phyloP scores from a whole-genome alignment of 2,113 vertebrate species.

The Phrynosoma platyrhinos region DNA sequence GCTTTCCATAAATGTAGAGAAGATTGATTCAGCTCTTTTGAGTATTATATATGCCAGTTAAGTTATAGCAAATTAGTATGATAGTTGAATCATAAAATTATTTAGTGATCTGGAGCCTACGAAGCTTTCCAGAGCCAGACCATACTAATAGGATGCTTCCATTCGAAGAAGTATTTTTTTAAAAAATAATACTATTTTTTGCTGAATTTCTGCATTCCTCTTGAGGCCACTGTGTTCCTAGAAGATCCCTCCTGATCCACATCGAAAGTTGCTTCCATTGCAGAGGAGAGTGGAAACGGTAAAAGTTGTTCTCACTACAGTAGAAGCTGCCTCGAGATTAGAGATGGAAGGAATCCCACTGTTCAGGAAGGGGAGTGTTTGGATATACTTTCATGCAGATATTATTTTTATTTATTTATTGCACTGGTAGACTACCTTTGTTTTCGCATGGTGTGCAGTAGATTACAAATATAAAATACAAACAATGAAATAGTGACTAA shows the following conservation, averaged over 20 bases:
- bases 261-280: neutral
- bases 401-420: no score
- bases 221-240: no score
- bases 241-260: no score
- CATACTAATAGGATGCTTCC: no score
- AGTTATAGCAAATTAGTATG: neutral
- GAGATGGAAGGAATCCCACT: neutral
- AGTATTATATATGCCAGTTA: neutral
- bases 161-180: no score
- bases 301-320: neutral
- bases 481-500: no score
- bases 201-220: no score
- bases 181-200: no score
- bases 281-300: neutral
- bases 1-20: neutral
- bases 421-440: no score
- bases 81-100: neutral
- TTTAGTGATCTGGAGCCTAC: no score
- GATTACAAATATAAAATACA: neutral
- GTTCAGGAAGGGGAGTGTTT: neutral
- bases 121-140: no score
- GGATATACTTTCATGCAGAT: neutral
- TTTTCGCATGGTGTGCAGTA: no score
- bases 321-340: neutral
- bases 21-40: neutral